Base-by-base conservation (phyloP, 2,113 vertebrate species). In the Chitala chitala region DNA sequence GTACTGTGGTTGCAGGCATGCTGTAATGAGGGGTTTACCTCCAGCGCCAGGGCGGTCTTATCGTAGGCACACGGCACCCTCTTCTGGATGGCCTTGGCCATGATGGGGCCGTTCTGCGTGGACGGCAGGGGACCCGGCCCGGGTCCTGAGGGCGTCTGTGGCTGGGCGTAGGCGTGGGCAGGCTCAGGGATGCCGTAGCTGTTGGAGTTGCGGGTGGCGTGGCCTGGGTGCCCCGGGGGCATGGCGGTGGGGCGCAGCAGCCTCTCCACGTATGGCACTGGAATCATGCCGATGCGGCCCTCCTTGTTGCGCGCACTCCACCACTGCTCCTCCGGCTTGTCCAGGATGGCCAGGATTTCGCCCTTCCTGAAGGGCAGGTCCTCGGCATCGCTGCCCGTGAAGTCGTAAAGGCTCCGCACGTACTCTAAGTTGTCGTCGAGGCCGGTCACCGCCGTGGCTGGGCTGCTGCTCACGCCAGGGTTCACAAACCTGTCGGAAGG, bases 321-420 rank as follows among this genome's bases (percentile, higher is more conserved):
- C 98, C 98, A 99, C 86, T 99, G 98, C 87, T 99, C 98, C 88
- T 99, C 96, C 0, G 98, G 96, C 83, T 99, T 99, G 82, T 98
- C 98, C 51, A 99, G 81, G 75, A 99, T 98, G 20, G 92, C 91
- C 50, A 99, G 89, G 75, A 99, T 85, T 86, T 99, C 98, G 0
- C 98, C 95, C 81, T 95, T 98, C 84, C 96, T 98, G 82, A 99
- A 99, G 4, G 96, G 95, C 71, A 99, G 92, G 85, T 99, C 98
- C 87, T 99, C 97, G 0, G 94, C 95, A 68, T 99, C 97, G 0
- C 94, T 98, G 63, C 97, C 97, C 22, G 86, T 92, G 74, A 99
- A 99, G 89, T 99, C 98, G 79, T 98, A 99, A 1, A 98, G 95
- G 90, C 96, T 97, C 91, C 95, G 93, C 81, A 99, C 98, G 44